These are phyloP conservation scores for Esperia sulphurella DNA, from an alignment of 2,888 invertebrate species.

Conservation along the genomic window DNA sequence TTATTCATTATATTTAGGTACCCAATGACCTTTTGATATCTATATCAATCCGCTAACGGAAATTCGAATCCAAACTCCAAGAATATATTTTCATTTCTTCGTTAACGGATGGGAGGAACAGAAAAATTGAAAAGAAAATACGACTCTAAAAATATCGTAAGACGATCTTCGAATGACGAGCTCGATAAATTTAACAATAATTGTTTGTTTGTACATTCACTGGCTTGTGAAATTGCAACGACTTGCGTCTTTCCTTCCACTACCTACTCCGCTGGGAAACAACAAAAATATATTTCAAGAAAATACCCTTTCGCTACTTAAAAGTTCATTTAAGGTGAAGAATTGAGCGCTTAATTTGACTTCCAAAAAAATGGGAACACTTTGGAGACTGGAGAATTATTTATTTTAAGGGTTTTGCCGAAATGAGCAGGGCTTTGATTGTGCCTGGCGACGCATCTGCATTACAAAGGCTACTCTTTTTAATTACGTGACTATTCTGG, in stretches of 20 bases:
- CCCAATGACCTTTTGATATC: neutral
- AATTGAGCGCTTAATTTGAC: slow-evolving; percentile 35
- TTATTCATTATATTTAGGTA: neutral
- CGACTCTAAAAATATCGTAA: neutral
- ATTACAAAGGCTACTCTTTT: slow-evolving; percentile 66
- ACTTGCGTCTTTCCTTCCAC: neutral
- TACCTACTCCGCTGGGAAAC: neutral
- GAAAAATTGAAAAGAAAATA: neutral
- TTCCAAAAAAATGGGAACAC: slow-evolving; percentile 25
- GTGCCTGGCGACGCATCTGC: slow-evolving; percentile 52
- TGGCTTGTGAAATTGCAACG: slow-evolving; percentile 17
- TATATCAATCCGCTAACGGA: neutral
- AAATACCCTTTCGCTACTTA: slow-evolving; percentile 25
- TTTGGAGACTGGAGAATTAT: slow-evolving; percentile 29
- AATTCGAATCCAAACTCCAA: neutral
- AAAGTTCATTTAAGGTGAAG: slow-evolving; percentile 27
- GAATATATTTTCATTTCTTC: neutral
- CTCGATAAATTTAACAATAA: slow-evolving; percentile 3
- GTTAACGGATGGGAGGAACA: neutral
- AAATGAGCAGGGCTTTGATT: slow-evolving; percentile 46
- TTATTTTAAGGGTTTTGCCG: slow-evolving; percentile 47
- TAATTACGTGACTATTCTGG: slow-evolving; percentile 63
- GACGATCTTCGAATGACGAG: neutral
- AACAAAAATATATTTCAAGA: too few relatives aligned
- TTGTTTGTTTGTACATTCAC: slow-evolving; percentile 17